A percentile compares a stretch with the other conserved stretches of the same genome.
phyloP scores from a whole-genome alignment of 1,140 invertebrate species.

The Drosophila trapezifrons region DNA sequence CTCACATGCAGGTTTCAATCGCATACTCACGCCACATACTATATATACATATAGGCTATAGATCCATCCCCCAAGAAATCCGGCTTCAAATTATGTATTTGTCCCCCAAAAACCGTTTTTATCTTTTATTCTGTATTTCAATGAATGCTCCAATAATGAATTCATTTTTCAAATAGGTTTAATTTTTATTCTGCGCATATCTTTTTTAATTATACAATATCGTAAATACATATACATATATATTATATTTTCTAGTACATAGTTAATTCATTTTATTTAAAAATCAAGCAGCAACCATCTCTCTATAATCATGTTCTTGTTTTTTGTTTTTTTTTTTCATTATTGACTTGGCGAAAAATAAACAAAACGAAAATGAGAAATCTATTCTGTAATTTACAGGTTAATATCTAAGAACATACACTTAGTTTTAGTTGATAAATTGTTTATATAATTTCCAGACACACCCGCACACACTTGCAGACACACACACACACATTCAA shows the following conservation, averaged over 20 bases:
- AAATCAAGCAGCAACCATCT: slow-evolving; percentile 66
- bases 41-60: slow-evolving; percentile 13
- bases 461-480: slow-evolving; percentile 31
- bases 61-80: background rate
- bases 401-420: slow-evolving; percentile 59
- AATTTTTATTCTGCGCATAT: slow-evolving; percentile 68
- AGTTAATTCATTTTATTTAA: slow-evolving; percentile 60
- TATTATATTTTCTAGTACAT: slow-evolving; percentile 60
- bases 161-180: slow-evolving; percentile 53
- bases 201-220: slow-evolving; percentile 67
- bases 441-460: slow-evolving; percentile 70
- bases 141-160: slow-evolving; percentile 49
- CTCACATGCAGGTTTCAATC: slow-evolving; percentile 55
- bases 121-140: slow-evolving; percentile 14
- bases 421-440: slow-evolving; percentile 69
- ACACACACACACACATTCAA: slow-evolving; percentile 41
- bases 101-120: slow-evolving; percentile 5
- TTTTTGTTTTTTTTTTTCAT: slow-evolving; percentile 52
- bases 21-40: slow-evolving; percentile 12
- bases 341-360: slow-evolving; percentile 57
- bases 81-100: slow-evolving; percentile 32
- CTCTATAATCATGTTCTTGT: slow-evolving; percentile 46
- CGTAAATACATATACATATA: slow-evolving; percentile 59
- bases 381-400: slow-evolving; percentile 70
- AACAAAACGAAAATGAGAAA: slow-evolving; percentile 37